Base-by-base conservation (phyloP, 2,113 vertebrate species). In the Notiomystis cincta region DNA sequence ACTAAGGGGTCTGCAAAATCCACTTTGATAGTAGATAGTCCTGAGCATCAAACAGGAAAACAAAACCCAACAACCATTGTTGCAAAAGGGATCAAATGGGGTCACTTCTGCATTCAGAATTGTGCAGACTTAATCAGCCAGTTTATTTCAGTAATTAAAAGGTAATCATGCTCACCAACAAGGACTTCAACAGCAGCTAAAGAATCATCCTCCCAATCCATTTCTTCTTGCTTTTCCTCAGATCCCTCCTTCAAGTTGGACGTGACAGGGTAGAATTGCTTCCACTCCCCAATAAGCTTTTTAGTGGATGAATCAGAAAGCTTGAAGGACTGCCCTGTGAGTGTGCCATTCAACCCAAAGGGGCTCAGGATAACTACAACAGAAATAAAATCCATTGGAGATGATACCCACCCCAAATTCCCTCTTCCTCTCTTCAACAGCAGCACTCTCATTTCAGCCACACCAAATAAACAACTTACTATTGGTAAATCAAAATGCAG, bases 181-280 rank as follows among this genome's bases (percentile, higher is more conserved):
- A 99, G 98, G 96, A 99, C 99, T 98, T 99, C 99, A 80, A 99
- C 99, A 60, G 99, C 99, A 97, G 99, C 99, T 95, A 99, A 96
- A 83, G 99, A 99, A 96, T 99, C 99, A 81, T 99, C 99, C 97
- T 99, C 99, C 99, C 99, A 99, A 94, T 99, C 99, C 98, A 99
- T 99, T 93, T 99, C 99, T 94, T 99, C 99, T 64, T 97, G 97
- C 93, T 99, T 99, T 77, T 99, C 99, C 82, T 99, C 99, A 40
- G 97, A 97, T 44, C 98, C 97, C 81, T 98, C 98, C 97, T 99
- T 99, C 95, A 98, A 95, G 92, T 98, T 98, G 45, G 99, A 98
- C 42, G 98, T 99, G 94, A 99, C 99, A 73, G 99, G 99, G 97
- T 99, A 99, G 96, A 99, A 99, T 70, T 99, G 99, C 96, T 99